A percentile compares a stretch with the other conserved stretches of the same genome.
These are phyloP conservation scores for Hypomecis atomaria DNA, from an alignment of 2,888 invertebrate genomes.

Conservation along the genomic window DNA sequence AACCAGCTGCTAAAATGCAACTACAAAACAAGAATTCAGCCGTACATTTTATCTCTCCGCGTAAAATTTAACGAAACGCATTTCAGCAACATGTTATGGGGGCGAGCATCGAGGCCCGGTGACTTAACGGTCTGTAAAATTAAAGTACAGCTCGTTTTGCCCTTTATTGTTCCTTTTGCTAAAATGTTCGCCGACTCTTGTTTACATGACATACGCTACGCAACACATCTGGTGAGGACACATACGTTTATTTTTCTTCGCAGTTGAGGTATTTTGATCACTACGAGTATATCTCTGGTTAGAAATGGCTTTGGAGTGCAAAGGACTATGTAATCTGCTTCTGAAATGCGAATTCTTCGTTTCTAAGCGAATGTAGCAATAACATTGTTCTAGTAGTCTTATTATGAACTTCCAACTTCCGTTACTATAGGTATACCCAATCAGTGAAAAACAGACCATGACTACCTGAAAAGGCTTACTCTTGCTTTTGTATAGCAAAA, in stretches of 20 bases:
- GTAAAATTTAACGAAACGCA: slow-evolving; percentile 25
- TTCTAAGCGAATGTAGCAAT: no score
- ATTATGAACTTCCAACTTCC: no score
- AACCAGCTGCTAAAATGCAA: not conserved
- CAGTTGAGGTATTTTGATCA: no score
- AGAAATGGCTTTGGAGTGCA: no score
- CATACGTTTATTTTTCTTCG: not conserved
- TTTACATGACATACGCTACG: slow-evolving; percentile 10
- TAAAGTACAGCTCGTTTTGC: slow-evolving; percentile 29
- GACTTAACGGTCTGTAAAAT: slow-evolving; percentile 33
- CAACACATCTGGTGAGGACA: not conserved
- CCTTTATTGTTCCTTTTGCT: slow-evolving; percentile 24
- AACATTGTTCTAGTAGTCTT: no score
- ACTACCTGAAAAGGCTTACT: no score
- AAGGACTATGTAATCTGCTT: no score
- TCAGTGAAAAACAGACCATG: no score
- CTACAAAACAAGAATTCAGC: not conserved
- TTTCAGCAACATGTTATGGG: slow-evolving; percentile 23
- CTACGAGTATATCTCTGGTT: no score
- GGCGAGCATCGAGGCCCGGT: slow-evolving; percentile 21
- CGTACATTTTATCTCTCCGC: slow-evolving; percentile 11
- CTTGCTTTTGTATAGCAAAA: no score
- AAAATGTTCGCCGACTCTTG: slow-evolving; percentile 12
- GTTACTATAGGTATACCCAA: no score
- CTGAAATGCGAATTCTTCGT: no score